Conservation (phyloP, 1,140 invertebrate species). For the Apis cerana region DNA sequence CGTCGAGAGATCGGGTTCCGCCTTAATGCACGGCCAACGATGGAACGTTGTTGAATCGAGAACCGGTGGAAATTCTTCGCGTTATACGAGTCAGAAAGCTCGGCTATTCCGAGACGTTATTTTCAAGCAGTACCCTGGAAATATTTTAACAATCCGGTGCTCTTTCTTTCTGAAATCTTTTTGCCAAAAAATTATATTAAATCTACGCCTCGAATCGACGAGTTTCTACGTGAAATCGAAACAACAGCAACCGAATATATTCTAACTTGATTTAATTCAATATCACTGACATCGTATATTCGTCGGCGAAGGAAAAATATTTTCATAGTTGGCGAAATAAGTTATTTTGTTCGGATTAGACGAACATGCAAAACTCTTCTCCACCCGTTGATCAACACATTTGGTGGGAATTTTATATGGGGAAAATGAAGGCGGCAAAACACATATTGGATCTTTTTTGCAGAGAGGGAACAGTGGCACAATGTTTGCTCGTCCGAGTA, state of each 20-base stretch:
- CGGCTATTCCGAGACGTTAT: background rate
- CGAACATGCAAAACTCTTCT: background rate
- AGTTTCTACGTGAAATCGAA: no score
- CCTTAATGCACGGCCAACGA: slow-evolving; percentile 1
- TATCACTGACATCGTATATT: no score
- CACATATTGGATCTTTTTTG: background rate
- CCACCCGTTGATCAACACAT: background rate
- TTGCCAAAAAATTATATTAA: no score
- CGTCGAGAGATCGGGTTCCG: slow-evolving; percentile 27
- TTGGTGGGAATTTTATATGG: background rate
- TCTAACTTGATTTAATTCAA: no score
- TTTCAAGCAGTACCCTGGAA: no score
- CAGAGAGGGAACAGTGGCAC: background rate
- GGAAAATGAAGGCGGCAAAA: background rate
- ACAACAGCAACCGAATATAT: no score
- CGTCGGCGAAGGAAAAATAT: no score
- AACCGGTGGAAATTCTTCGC: slow-evolving; percentile 16
- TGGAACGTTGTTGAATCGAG: background rate
- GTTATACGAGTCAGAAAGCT: background rate
- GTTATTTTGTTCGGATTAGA: no score
- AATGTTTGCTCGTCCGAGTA: slow-evolving; percentile 20
- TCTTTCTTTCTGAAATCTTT: no score
- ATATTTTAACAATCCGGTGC: background rate
- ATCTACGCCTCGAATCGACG: no score
- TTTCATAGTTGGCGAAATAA: no score